A percentile compares a stretch with the other conserved stretches of the same genome.
Evolutionary conservation across 23 tunicate genomes (phyloP).

Genomic region (Trididemnum nubilum): DNA sequence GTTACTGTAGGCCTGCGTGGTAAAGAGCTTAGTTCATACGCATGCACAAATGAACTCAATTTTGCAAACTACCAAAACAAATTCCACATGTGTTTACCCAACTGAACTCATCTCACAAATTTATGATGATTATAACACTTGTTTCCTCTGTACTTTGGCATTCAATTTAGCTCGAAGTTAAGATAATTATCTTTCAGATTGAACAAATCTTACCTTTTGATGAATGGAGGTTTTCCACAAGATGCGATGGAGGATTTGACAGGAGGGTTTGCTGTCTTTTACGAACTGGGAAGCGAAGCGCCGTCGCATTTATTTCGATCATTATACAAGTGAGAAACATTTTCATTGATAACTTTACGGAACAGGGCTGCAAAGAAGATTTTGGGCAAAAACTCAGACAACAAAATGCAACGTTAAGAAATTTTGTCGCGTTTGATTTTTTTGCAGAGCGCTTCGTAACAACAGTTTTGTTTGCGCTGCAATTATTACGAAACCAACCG

Average conservation of each 20-base stretch:
- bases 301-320: slow-evolving; percentile 32
- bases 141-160: no score
- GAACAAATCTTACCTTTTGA: slow-evolving; percentile 51
- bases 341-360: neutral
- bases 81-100: neutral
- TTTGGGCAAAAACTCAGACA: no score
- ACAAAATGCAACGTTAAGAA: no score
- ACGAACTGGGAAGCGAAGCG: slow-evolving; percentile 32
- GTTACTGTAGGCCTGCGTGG: no score
- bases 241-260: slow-evolving; percentile 78
- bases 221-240: slow-evolving; percentile 54
- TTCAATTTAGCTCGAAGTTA: no score
- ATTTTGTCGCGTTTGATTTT: neutral
- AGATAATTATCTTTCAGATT: slow-evolving; percentile 38
- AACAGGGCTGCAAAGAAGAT: no score
- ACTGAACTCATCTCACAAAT: neutral
- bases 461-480: slow-evolving; percentile 53
- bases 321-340: neutral
- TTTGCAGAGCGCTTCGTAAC: slow-evolving; percentile 51
- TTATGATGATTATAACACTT: no score
- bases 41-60: no score
- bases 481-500: no score
- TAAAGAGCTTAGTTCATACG: no score
- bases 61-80: no score
- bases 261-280: slow-evolving; percentile 62